phyloP scores from a whole-genome alignment of 2,797 vertebrate genomes.

The Poecilia picta region DNA sequence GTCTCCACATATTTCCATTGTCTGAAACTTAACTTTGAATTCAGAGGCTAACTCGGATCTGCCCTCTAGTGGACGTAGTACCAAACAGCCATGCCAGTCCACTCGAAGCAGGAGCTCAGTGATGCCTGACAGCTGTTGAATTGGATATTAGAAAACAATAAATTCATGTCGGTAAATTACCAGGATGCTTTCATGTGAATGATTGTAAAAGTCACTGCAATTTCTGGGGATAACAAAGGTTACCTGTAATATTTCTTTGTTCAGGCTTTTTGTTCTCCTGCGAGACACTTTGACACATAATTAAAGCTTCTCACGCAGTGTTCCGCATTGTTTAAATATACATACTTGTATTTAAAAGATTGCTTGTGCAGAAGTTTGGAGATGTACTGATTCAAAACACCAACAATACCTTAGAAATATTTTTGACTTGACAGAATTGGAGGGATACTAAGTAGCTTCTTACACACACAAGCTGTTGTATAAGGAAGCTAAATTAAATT shows the following conservation, averaged over 20 bases:
- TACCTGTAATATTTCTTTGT: neutral
- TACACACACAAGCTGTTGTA: constrained; percentile 12
- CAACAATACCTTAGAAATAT: constrained; percentile 9
- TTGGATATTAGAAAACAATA: neutral
- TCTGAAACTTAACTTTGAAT: neutral
- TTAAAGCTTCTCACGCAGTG: neutral
- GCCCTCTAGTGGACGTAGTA: neutral
- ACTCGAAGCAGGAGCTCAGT: neutral
- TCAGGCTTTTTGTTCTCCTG: neutral
- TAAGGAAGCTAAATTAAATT: neutral
- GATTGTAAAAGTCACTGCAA: neutral
- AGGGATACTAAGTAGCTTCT: constrained; percentile 8
- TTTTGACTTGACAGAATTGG: constrained; percentile 18
- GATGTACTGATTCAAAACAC: constrained; percentile 32
- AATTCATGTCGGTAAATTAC: neutral
- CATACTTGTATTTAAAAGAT: neutral
- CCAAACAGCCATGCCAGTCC: neutral
- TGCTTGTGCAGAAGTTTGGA: neutral
- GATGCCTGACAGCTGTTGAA: neutral
- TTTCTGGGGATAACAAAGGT: neutral
- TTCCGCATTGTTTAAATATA: neutral
- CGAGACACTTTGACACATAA: neutral
- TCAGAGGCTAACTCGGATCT: neutral
- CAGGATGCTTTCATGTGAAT: neutral
- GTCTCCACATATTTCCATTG: neutral